Evolutionary conservation across 37 sponge, comb jelly and placozoan species (phyloP).

Genomic region (Theonella swinhoei): DNA sequence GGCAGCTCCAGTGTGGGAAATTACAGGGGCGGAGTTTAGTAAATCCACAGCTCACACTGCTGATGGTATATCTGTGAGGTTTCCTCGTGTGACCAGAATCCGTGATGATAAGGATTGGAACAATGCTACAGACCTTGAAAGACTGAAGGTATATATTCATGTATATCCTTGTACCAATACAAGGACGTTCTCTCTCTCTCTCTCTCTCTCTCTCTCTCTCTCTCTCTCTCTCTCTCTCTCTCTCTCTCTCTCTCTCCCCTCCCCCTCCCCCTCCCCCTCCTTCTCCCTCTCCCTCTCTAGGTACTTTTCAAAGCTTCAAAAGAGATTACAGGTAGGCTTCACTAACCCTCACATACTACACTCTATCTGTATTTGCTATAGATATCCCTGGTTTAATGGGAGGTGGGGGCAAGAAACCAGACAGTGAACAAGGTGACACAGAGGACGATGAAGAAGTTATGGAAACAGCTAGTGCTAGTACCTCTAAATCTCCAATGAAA

Average conservation of each 20-base stretch:
- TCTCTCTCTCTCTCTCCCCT: constrained; percentile 6
- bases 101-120: constrained; percentile 97
- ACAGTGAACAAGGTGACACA: constrained; percentile 19
- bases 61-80: constrained; percentile 92
- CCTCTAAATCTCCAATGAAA: no score
- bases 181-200: no score
- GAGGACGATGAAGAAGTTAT: constrained; percentile 37
- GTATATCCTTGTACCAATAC: neutral
- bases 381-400: constrained; percentile 44
- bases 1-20: constrained; percentile 95
- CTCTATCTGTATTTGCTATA: neutral
- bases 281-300: neutral
- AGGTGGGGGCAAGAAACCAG: neutral
- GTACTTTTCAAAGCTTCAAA: constrained; percentile 65
- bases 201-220: constrained; percentile 18
- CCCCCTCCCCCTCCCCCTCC: no score
- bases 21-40: constrained; percentile 96
- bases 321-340: constrained; percentile 45
- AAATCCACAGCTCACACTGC: constrained; percentile 93
- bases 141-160: constrained; percentile 76
- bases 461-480: no score
- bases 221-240: constrained; percentile 25
- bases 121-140: constrained; percentile 87
- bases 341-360: neutral
- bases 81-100: constrained; percentile 95